Conservation (phyloP, 2,888 invertebrate genomes). For the Andrena hattorfiana region DNA sequence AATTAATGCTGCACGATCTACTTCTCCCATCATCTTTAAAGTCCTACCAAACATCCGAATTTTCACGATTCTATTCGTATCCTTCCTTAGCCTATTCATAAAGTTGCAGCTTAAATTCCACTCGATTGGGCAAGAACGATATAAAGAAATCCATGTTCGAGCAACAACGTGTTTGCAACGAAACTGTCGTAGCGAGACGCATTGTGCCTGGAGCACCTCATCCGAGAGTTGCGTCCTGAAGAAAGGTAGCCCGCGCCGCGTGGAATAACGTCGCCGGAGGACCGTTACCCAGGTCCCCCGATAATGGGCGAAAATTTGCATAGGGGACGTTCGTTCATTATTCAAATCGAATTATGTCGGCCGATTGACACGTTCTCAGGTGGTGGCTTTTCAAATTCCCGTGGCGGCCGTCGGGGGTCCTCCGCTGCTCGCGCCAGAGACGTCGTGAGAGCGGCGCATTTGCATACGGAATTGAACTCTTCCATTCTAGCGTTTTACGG, state of each 20-base stretch:
- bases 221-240: neutral
- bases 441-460: slow-evolving; percentile 73
- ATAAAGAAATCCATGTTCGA: neutral
- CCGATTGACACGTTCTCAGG: slow-evolving; percentile 80
- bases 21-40: too few species aligned
- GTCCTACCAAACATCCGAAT: too few species aligned
- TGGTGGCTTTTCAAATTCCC: slow-evolving; percentile 78
- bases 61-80: neutral
- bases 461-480: slow-evolving; percentile 78
- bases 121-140: neutral
- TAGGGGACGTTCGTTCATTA: slow-evolving; percentile 80
- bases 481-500: slow-evolving; percentile 58
- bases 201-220: neutral
- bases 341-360: slow-evolving; percentile 82
- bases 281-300: slow-evolving; percentile 73
- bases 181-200: neutral
- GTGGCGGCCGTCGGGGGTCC: slow-evolving; percentile 67
- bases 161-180: neutral
- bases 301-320: slow-evolving; percentile 81
- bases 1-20: too few species aligned
- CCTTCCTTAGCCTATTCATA: neutral
- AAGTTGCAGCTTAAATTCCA: neutral
- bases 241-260: slow-evolving; percentile 37
- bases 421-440: slow-evolving; percentile 53
- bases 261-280: slow-evolving; percentile 61